Base-by-base conservation (phyloP, 2,113 vertebrate species). In the Paramormyrops kingsleyae region DNA sequence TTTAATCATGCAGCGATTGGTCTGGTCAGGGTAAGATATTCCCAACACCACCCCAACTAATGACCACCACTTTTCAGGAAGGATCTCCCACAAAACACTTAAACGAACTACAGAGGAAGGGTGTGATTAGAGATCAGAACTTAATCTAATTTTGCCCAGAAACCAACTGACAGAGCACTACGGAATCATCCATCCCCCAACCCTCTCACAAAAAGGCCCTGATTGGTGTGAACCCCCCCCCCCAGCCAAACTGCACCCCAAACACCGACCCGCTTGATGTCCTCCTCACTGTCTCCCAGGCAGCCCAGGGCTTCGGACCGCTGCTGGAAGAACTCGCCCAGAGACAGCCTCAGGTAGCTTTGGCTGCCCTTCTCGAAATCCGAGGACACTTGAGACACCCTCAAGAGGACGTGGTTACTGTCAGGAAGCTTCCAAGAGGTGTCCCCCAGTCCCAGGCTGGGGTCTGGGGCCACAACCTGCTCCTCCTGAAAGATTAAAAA, bases 231-330 rank as follows among this genome's bases (percentile, higher is more conserved):
- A 70, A 12, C 8, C 0, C 56, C 53, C 53, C n/a, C n/a, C 52
- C 17, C 5, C 56, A 8, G 10, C 24, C 59, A 27, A 66, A 66
- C 59, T 4, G 59, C n/a, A n/a, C 21, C 47, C 21, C 88, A 35
- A 0, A 21, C 21, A 97, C 97, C 92, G 89, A 99, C 98, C 96
- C 98, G 94, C 96, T 97, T 99, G 83, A 98, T 94, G 87, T 90
- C 92, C 46, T 93, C 90, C 42, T 94, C 96, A 12, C 0, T 44
- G 21, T 21, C 91, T 88, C 97, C 97, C 74, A 99, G 96, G 91
- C 97, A 98, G 87, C 98, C 98, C 31, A 99, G 95, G 90, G 98
- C 98, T 95, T 99, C 98, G 13, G 98, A 99, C 83, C 98, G 96
- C 91, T 97, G 97, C 88, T 96, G 96, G 92, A 99, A 98, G 91